Conservation (phyloP, 2,888 invertebrate species). For the Drosophila barbarae region DNA sequence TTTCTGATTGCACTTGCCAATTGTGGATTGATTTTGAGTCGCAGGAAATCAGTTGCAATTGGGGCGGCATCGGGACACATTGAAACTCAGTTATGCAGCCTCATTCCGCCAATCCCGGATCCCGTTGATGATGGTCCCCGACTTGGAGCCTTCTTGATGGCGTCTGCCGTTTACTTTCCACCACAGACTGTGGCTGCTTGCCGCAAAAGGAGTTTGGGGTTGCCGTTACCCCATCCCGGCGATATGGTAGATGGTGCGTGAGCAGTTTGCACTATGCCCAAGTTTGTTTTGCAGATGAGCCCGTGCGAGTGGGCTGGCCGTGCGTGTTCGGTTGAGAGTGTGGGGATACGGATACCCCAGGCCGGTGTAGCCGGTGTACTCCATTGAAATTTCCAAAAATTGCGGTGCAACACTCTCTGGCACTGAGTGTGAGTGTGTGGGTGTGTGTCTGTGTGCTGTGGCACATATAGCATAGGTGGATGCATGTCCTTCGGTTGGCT, state of each 20-base stretch:
- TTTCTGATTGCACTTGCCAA: constrained; percentile 39
- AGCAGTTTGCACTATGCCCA: constrained; percentile 42
- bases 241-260: constrained; percentile 47
- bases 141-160: constrained; percentile 40
- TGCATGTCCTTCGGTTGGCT: constrained; percentile 57
- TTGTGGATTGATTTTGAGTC: constrained; percentile 23
- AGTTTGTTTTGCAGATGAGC: constrained; percentile 61
- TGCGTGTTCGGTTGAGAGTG: constrained; percentile 14
- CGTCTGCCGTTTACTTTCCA: constrained; percentile 29
- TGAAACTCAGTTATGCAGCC: constrained; percentile 14
- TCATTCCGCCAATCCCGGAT: constrained; percentile 5
- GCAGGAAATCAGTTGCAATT: constrained; percentile 21
- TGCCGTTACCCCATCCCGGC: not conserved
- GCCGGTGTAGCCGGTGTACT: constrained; percentile 21
- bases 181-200: constrained; percentile 37
- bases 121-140: constrained; percentile 3
- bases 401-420: constrained; percentile 45
- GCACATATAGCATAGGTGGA: constrained; percentile 16
- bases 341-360: constrained; percentile 6
- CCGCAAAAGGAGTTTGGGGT: constrained; percentile 31
- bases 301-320: constrained; percentile 17
- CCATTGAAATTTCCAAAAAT: constrained; percentile 64
- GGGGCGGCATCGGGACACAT: constrained; percentile 11
- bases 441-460: constrained; percentile 1
- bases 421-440: not conserved